Evolutionary conservation across 2,113 vertebrate species (phyloP).

Genomic region (Hemicordylus capensis): DNA sequence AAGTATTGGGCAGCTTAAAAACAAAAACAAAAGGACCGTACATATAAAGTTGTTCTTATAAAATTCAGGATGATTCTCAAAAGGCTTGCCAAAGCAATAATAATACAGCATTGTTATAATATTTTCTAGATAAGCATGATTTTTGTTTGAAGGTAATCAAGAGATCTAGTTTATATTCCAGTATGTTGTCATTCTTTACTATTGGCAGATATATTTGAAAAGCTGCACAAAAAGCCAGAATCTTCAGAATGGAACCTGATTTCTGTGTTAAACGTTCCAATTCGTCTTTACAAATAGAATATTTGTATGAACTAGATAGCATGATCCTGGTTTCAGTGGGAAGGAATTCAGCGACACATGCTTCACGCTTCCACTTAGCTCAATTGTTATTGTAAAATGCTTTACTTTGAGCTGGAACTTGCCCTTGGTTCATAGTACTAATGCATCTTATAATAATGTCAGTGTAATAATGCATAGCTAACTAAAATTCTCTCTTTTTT

Average conservation of each 20-base stretch:
- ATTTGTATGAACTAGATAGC: background rate
- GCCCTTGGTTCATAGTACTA: background rate
- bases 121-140: conserved; percentile 41
- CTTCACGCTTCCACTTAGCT: background rate
- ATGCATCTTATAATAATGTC: background rate
- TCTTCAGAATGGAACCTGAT: background rate
- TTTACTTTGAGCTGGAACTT: background rate
- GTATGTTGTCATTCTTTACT: background rate
- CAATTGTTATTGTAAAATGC: background rate
- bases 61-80: conserved; percentile 75
- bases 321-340: background rate
- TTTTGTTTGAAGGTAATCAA: background rate
- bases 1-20: background rate
- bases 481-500: conserved; percentile 63
- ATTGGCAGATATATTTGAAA: background rate
- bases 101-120: conserved; percentile 48
- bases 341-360: background rate
- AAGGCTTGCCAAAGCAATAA: conserved; percentile 72
- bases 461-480: conserved; percentile 42
- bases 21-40: conserved; percentile 65
- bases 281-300: background rate
- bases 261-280: background rate
- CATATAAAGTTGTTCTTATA: conserved; percentile 83
- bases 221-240: background rate
- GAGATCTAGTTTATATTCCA: background rate